Base-by-base conservation (phyloP, 2,113 vertebrate genomes). In the Phyllostomus discolor region DNA sequence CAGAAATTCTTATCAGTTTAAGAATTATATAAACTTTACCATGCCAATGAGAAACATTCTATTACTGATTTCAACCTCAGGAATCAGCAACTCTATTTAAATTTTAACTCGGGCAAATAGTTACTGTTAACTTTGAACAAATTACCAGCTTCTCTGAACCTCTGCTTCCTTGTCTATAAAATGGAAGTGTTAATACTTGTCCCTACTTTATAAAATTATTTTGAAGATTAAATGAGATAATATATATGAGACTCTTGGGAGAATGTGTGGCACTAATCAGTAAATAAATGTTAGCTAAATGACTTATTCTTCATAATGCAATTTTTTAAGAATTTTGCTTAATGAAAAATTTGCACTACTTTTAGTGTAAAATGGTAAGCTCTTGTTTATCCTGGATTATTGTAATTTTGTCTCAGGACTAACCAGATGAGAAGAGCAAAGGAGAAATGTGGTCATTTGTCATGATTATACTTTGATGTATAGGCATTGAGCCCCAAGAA, bases 171-270 rank as follows among this genome's bases (percentile, higher is more conserved):
- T 2, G 67, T 75, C 28, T 57, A 1, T 90, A 92, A 88, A 88
- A 62, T n/a, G 33, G n/a, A 69, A 88, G 24, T 85, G 41, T 69
- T 81, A 94, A 33, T 48, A 52, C 14, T 69, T 92, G 14, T 70
- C 41, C 20, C 43, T 88, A 11, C 26, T 75, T 78, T n/a, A 22
- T 73, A 79, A 84, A 33, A 82, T 57, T 75, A 35, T 85, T 81
- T 24, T 79, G 43, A 94, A 84, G 46, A 73, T 94, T 90, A 70
- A 54, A 79, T 96, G 54, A 83, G n/a, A 69, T 83, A 81, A 19
- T 72, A 8, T 88, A 10, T 93, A 17, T 82, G 83, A 73, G 38
- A 80, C 16, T 79, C 6, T 91, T 79, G 59, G 6, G 15, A 83
- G 15, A 94, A 54, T 88, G 66, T 33, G 10, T 69, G 46, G 41